Base-by-base conservation (phyloP, 2,888 invertebrate species). In the Temnothorax ravouxi region DNA sequence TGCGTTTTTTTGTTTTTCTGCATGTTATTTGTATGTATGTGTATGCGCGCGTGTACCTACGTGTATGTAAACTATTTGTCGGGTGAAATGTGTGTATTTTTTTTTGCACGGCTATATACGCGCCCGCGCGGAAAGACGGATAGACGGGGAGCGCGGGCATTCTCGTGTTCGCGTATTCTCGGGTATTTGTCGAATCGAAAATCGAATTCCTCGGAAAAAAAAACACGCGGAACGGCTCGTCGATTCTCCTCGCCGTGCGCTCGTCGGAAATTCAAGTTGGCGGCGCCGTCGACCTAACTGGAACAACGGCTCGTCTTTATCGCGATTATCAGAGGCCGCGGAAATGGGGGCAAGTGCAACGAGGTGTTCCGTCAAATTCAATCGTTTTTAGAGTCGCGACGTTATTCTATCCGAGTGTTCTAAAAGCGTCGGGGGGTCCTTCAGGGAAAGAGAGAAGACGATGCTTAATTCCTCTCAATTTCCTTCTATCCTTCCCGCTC, bases 261-360 rank as follows among this genome's bases (percentile, higher is more conserved):
- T 66, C 47, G 66, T n/a, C 38, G 50, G 72, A 87, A 71, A 87
- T 81, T 84, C 67, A 80, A 87, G 83, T 76, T 69, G 88, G 84
- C 83, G 71, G 67, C 56, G 41, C 80, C 71, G 44, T 64, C 67
- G 61, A 71, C 25, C 34, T 38, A 61, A 72, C 79, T 56, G 72
- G 84, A 69, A 81, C 83, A 86, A 71, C 86, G 76, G 71, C 74
- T 87, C 74, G 80, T 66, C 83, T 89, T 85, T 83, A 85, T 80
- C 83, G 76, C 83, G 84, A 86, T 89, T 89, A 89, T 67, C 75
- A 66, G 41, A 69, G 59, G 52, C 66, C 61, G 34, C 79, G 84
- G 74, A 88, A 88, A 89, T 84, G 82, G 79, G 74, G 88, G 83
- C 88, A 86, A 88, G 89, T 75, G 72, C 87, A 76, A 83, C 83